Conservation (phyloP, 2,888 invertebrate genomes). For the Lycaena phlaeas region DNA sequence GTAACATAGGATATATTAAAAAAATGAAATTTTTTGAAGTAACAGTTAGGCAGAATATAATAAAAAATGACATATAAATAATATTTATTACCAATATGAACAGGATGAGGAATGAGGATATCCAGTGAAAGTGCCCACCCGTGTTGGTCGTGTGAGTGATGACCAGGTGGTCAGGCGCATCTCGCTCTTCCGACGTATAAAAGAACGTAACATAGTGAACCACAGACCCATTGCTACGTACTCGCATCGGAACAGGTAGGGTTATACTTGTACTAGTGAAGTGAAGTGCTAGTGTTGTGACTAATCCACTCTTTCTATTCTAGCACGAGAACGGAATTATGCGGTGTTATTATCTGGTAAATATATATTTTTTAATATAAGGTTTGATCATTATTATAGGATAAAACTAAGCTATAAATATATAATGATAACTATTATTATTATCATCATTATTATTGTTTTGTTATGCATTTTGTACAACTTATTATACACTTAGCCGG, state of each 20-base stretch:
- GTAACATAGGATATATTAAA: too few relatives aligned
- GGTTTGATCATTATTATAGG: too few relatives aligned
- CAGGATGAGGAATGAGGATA: conserved; percentile 11
- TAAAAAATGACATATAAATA: too few relatives aligned
- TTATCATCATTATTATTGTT: too few relatives aligned
- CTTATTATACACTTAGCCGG: too few relatives aligned
- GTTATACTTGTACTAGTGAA: conserved; percentile 11
- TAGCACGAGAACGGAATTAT: conserved; percentile 39
- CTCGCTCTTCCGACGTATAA: conserved; percentile 70
- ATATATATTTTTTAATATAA: conserved; percentile 18
- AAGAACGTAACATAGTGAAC: conserved; percentile 56
- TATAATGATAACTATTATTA: too few relatives aligned
- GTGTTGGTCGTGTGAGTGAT: conserved; percentile 31
- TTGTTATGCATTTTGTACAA: too few relatives aligned
- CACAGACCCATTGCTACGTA: conserved; percentile 59
- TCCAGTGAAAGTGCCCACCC: conserved; percentile 43
- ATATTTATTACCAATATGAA: too few relatives aligned
- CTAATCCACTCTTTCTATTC: conserved; percentile 59
- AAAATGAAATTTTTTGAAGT: too few relatives aligned
- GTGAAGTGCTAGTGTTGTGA: conserved; percentile 23
- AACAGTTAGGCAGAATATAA: too few relatives aligned
- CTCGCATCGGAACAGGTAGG: conserved; percentile 31
- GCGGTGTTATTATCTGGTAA: conserved; percentile 61
- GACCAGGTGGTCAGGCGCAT: conserved; percentile 49
- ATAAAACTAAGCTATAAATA: too few relatives aligned